Evolutionary conservation across 2,113 vertebrate species (phyloP).

Genomic region (Stercorarius parasiticus): DNA sequence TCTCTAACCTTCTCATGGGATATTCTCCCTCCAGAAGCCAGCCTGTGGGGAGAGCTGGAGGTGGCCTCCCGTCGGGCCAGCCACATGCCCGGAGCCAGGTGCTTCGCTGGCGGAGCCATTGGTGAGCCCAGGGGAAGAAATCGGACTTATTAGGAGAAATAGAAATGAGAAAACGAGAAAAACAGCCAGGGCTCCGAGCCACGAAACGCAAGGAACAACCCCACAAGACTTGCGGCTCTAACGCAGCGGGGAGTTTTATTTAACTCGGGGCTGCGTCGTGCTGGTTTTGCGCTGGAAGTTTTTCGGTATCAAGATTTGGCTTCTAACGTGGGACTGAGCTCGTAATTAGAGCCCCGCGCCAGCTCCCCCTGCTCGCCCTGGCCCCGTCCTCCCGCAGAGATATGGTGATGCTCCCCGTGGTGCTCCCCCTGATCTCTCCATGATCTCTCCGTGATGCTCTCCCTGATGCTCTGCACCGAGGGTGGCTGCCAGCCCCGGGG

Average conservation of each 20-base stretch:
- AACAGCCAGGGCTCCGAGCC: background rate
- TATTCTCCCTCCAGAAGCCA: background rate
- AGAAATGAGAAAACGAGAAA: background rate
- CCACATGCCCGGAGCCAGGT: background rate
- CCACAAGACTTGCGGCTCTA: accelerated
- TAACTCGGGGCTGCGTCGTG: accelerated
- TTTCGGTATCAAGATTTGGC: background rate
- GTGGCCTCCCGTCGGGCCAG: background rate
- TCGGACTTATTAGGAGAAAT: background rate
- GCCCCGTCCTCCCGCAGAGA: background rate
- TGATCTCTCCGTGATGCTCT: background rate
- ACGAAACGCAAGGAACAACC: background rate
- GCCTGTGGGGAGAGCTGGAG: background rate
- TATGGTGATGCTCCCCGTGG: accelerated
- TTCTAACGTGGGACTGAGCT: background rate
- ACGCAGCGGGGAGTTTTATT: background rate
- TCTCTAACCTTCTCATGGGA: background rate
- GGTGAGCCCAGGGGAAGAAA: background rate
- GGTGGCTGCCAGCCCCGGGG: accelerated
- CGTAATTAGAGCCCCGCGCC: accelerated
- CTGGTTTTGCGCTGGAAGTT: background rate
- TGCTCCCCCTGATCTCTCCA: background rate
- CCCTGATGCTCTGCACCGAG: background rate
- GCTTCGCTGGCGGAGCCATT: background rate
- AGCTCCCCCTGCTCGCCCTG: background rate